Percentiles rank a stretch among this genome's conserved stretches.
Evolutionary conservation across 2,888 invertebrate species (phyloP).

Genomic region (Tupiocoris notatus): DNA sequence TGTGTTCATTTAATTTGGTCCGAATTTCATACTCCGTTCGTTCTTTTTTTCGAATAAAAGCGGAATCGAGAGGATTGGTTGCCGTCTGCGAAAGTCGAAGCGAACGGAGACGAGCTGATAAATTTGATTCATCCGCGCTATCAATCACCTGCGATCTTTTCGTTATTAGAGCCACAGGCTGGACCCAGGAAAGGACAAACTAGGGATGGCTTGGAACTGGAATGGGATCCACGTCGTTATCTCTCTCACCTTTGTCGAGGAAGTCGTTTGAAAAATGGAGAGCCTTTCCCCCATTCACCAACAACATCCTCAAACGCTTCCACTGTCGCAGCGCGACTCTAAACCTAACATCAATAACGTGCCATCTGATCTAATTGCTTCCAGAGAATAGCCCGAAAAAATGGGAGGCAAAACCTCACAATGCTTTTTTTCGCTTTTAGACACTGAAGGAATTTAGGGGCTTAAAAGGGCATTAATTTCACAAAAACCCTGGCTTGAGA

Average conservation of each 20-base stretch:
- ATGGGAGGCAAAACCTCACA: neutral
- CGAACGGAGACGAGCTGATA: neutral
- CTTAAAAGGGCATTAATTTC: neutral
- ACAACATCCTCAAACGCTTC: neutral
- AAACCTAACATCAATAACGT: neutral
- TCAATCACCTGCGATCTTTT: conserved; percentile 9
- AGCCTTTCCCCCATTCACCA: neutral
- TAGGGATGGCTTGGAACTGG: no score
- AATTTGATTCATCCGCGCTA: conserved; percentile 26
- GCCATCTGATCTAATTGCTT: neutral
- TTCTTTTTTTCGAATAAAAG: neutral
- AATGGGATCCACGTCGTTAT: conserved; percentile 4
- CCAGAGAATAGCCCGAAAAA: neutral
- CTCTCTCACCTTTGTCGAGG: conserved; percentile 3
- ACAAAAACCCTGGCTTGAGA: neutral
- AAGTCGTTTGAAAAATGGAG: conserved; percentile 5
- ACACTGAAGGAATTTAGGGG: neutral
- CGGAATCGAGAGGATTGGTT: neutral
- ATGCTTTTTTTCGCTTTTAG: neutral
- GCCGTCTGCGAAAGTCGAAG: neutral
- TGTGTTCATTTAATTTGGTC: no score
- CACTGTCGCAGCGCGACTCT: no score
- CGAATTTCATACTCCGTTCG: no score
- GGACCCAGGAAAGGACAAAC: neutral
- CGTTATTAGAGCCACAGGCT: conserved; percentile 7